These are phyloP conservation scores for Arbacia lixula DNA, from an alignment of 53 echinoderm and acorn worm species.

Conservation along the genomic window DNA sequence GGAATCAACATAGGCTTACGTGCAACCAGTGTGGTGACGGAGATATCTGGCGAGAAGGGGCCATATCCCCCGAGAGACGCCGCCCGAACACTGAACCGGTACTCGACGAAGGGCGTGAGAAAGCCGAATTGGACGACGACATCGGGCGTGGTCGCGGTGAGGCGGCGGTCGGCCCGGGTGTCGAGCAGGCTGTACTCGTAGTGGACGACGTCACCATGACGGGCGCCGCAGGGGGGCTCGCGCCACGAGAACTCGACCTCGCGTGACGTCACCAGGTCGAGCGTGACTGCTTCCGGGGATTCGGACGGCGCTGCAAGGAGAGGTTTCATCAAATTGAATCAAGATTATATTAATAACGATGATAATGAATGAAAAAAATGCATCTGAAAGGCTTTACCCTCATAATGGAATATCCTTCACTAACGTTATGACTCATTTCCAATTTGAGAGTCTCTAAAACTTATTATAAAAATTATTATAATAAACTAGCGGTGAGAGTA, in stretches of 20 bases:
- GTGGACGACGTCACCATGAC: conserved; percentile 58
- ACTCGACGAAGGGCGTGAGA: conserved; percentile 54
- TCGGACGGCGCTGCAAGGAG: conserved; percentile 15
- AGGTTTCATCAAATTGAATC: too few species aligned
- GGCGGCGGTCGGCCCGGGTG: neutral
- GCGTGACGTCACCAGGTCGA: conserved; percentile 33
- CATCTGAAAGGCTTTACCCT: too few species aligned
- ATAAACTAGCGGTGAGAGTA: too few species aligned
- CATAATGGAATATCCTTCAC: too few species aligned
- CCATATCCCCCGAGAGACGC: conserved; percentile 34
- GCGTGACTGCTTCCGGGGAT: conserved; percentile 21
- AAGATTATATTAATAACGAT: too few species aligned
- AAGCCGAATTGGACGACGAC: conserved; percentile 14
- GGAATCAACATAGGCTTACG: conserved; percentile 59
- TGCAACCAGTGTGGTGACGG: conserved; percentile 31
- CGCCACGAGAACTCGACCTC: conserved; percentile 64
- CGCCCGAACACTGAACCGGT: conserved; percentile 64
- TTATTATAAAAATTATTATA: too few species aligned
- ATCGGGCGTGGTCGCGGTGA: neutral
- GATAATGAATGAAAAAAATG: too few species aligned
- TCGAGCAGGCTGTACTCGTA: conserved; percentile 64
- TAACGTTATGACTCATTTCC: too few species aligned
- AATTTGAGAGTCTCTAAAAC: too few species aligned
- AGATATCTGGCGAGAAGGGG: conserved; percentile 25
- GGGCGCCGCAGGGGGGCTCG: conserved; percentile 62